These are phyloP conservation scores for Spongilla lacustris DNA, from an alignment of 37 sponge, comb jelly and placozoan species.

Conservation along the genomic window DNA sequence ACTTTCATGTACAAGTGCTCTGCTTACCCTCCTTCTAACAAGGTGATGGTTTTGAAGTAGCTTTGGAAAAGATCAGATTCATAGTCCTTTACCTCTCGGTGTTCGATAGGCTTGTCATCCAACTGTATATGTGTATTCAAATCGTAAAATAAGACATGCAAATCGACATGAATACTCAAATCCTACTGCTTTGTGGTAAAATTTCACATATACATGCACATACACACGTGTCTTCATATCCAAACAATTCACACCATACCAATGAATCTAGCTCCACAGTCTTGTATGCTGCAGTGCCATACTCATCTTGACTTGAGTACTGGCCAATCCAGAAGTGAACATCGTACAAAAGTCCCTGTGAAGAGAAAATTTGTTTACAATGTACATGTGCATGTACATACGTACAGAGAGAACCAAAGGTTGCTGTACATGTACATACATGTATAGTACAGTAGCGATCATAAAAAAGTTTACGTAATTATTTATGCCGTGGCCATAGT, in stretches of 20 bases:
- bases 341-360: constrained; percentile 57
- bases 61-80: constrained; percentile 58
- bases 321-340: constrained; percentile 83
- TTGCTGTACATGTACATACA: no score
- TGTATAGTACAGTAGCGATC: no score
- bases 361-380: background rate
- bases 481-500: no score
- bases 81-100: constrained; percentile 60
- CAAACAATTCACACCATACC: no score
- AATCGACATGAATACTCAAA: no score
- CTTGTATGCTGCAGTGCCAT: constrained; percentile 82
- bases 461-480: no score
- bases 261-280: constrained; percentile 77
- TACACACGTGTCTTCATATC: no score
- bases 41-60: constrained; percentile 41
- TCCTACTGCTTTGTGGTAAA: no score
- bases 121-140: constrained; percentile 35
- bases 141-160: background rate
- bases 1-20: background rate
- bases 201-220: background rate
- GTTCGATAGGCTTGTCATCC: constrained; percentile 74
- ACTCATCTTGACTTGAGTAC: constrained; percentile 74
- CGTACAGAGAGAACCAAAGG: no score
- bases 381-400: no score
- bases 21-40: constrained; percentile 31